phyloP scores from a whole-genome alignment of 2,113 vertebrate species.

The Rhinolophus sinicus region DNA sequence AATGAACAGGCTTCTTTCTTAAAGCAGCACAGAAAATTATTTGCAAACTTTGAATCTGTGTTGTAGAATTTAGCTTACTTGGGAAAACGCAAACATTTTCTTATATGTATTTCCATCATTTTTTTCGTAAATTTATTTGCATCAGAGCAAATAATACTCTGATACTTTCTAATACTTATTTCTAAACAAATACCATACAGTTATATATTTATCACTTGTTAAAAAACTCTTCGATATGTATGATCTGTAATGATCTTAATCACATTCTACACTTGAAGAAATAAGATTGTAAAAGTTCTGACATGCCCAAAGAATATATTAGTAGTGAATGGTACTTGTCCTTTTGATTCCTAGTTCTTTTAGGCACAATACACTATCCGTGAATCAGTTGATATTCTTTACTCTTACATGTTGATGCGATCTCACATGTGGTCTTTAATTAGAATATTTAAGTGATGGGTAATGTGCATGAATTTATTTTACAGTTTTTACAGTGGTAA shows the following conservation, averaged over 20 bases:
- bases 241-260: background rate
- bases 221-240: background rate
- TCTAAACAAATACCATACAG: background rate
- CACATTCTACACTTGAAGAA: background rate
- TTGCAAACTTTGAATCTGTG: background rate
- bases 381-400: background rate
- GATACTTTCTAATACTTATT: background rate
- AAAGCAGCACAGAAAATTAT: background rate
- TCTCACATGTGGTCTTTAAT: background rate
- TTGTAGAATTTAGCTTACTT: background rate
- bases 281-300: background rate
- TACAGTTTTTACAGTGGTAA: background rate
- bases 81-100: background rate
- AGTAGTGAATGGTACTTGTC: background rate
- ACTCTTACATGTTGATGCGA: background rate
- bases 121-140: slow-evolving; percentile 43
- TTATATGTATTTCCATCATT: background rate
- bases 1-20: background rate
- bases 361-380: background rate
- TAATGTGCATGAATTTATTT: background rate
- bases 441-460: background rate
- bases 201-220: background rate
- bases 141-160: slow-evolving; percentile 14
- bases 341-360: background rate
- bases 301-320: background rate